Evolutionary conservation across 2,797 vertebrate species (phyloP).

Genomic region (Acridotheres tristis): DNA sequence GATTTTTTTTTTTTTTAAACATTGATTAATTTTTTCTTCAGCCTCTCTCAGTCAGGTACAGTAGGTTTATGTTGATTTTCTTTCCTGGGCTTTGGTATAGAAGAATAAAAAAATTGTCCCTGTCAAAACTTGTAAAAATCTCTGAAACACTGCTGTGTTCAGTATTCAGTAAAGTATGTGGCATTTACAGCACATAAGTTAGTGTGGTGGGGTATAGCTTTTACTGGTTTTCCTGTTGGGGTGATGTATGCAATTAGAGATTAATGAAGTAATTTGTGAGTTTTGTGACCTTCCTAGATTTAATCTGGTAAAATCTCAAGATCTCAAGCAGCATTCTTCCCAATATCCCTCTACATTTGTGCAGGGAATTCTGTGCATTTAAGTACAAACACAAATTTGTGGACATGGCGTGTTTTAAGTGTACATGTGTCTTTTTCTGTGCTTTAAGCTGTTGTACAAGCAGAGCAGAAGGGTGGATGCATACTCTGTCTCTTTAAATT

Average conservation of each 20-base stretch:
- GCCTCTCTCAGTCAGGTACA: neutral
- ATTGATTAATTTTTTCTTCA: neutral
- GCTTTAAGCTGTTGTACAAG: neutral
- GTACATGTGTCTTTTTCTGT: neutral
- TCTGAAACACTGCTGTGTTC: neutral
- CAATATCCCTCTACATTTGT: neutral
- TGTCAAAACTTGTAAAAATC: neutral
- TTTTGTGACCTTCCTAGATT: neutral
- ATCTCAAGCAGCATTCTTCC: neutral
- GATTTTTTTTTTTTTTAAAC: neutral
- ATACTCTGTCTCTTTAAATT: constrained; percentile 60
- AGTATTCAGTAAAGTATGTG: neutral
- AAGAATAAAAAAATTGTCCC: neutral
- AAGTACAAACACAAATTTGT: neutral
- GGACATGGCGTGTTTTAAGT: fast-evolving
- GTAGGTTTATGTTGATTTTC: neutral
- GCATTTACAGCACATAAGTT: neutral
- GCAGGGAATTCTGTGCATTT: neutral
- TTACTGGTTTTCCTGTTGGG: neutral
- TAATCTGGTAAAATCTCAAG: neutral
- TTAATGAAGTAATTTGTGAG: neutral
- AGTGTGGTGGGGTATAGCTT: neutral
- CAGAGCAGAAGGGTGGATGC: neutral
- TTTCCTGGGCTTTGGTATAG: neutral
- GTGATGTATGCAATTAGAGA: neutral